Conservation (phyloP, 30 jellyfish, hydroid and myxozoan species). For the Turritopsis dohrnii region DNA sequence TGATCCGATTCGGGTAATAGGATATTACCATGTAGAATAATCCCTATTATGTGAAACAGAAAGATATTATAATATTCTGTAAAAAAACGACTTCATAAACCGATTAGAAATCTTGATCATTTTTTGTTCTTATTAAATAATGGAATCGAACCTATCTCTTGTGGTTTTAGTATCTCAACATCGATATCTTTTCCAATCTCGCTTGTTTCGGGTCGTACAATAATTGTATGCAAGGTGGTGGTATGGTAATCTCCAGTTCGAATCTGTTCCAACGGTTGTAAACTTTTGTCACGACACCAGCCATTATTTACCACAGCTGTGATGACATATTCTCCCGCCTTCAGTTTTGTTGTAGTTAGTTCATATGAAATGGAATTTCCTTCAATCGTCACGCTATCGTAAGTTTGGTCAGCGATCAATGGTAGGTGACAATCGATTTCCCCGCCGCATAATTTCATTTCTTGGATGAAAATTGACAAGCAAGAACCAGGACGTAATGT, state of each 20-base stretch:
- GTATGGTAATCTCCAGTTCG: constrained; percentile 33
- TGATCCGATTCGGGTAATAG: constrained; percentile 21
- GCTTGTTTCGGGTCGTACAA: not conserved
- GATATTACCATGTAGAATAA: constrained; percentile 11
- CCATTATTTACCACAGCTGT: constrained; percentile 26
- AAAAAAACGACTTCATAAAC: not conserved
- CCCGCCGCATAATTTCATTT: constrained; percentile 22
- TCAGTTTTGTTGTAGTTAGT: constrained; percentile 2
- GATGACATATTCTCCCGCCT: constrained; percentile 3
- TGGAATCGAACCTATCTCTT: constrained; percentile 35
- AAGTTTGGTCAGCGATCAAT: constrained; percentile 17
- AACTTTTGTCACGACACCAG: constrained; percentile 31
- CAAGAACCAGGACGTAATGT: constrained; percentile 27
- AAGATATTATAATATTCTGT: not conserved
- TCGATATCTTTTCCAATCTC: not conserved
- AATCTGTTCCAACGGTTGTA: constrained; percentile 8
- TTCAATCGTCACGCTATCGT: not conserved
- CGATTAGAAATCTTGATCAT: no score
- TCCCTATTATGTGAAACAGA: constrained; percentile 10
- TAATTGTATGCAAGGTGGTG: constrained; percentile 21
- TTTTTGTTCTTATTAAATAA: no score
- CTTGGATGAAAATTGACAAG: constrained; percentile 29
- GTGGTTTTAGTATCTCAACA: not conserved
- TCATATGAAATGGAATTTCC: constrained; percentile 10
- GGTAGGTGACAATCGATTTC: constrained; percentile 23